Percentiles rank a stretch among this genome's conserved stretches.
These are phyloP conservation scores for Triops longicaudatus DNA, from an alignment of 1,140 invertebrate species.

Conservation along the genomic window DNA sequence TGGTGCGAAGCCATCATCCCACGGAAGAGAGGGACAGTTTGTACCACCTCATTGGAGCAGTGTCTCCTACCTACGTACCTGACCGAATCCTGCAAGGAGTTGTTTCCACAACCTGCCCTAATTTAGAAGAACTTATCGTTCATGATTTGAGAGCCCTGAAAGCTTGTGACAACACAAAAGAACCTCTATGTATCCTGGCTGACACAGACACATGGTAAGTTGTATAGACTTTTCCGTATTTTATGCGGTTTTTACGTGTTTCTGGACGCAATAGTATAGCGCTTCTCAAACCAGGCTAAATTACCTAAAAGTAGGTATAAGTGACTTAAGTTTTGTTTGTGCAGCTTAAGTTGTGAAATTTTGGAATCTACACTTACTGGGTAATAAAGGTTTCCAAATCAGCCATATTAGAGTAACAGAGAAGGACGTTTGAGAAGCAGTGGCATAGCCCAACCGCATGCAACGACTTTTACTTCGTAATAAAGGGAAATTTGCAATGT, in stretches of 20 bases:
- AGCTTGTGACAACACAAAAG: slow-evolving; percentile 41
- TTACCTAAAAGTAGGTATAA: no score
- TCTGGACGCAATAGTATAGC: no score
- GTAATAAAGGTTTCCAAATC: no score
- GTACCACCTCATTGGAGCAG: not conserved
- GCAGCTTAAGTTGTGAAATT: no score
- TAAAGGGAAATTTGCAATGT: slow-evolving; percentile 47
- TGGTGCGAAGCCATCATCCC: slow-evolving; percentile 19
- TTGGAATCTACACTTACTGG: no score
- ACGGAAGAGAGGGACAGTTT: not conserved
- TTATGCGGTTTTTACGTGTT: slow-evolving; percentile 2
- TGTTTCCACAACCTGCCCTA: not conserved
- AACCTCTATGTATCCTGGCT: slow-evolving; percentile 65
- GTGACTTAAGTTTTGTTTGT: no score
- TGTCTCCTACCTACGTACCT: slow-evolving; percentile 49
- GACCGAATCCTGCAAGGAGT: slow-evolving; percentile 61
- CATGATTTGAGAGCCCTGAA: slow-evolving; percentile 11
- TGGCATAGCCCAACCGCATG: not conserved
- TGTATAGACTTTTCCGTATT: not conserved
- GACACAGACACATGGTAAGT: slow-evolving; percentile 73
- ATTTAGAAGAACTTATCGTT: not conserved
- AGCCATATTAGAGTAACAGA: no score
- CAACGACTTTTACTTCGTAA: slow-evolving; percentile 21
- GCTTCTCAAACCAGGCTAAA: no score
- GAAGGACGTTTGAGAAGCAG: no score